Evolutionary conservation across 2,797 vertebrate species (phyloP).

Genomic region (Danio aesculapii): DNA sequence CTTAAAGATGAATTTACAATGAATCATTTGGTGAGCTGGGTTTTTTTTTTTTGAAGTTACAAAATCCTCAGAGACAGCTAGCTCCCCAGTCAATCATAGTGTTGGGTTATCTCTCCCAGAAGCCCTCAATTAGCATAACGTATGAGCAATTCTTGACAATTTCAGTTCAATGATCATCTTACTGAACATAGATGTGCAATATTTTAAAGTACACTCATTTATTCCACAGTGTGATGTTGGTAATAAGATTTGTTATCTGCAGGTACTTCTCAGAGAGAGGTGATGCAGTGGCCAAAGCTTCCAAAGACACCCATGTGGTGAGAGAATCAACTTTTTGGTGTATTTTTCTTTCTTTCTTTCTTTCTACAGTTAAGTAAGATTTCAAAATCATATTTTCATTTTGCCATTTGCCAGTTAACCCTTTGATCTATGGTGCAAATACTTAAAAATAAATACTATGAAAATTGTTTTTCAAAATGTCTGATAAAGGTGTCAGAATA

Average conservation of each 20-base stretch:
- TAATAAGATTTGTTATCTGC: slow-evolving; percentile 18
- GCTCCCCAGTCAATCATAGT: too few species aligned
- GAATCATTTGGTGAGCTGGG: too few species aligned
- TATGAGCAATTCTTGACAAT: slow-evolving; percentile 63
- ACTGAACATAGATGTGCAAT: neutral
- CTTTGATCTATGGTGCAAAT: neutral
- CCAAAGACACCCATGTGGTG: slow-evolving; percentile 92
- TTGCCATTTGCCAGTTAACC: neutral
- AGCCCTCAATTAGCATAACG: too few species aligned
- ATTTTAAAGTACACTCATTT: too few species aligned
- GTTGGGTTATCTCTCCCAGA: too few species aligned
- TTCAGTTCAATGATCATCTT: neutral
- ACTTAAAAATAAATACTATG: neutral
- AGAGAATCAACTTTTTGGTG: slow-evolving; percentile 56
- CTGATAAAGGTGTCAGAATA: too few species aligned
- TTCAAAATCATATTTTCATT: neutral
- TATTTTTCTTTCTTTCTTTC: neutral
- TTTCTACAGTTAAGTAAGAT: too few species aligned
- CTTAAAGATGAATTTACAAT: too few species aligned
- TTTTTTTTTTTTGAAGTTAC: too few species aligned
- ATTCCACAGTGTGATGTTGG: neutral
- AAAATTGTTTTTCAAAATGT: neutral
- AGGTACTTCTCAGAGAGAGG: slow-evolving; percentile 91
- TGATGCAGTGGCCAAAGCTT: slow-evolving; percentile 91
- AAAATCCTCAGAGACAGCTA: too few species aligned